Evolutionary conservation across 2,113 vertebrate genomes (phyloP).

Genomic region (Mus musculus): DNA sequence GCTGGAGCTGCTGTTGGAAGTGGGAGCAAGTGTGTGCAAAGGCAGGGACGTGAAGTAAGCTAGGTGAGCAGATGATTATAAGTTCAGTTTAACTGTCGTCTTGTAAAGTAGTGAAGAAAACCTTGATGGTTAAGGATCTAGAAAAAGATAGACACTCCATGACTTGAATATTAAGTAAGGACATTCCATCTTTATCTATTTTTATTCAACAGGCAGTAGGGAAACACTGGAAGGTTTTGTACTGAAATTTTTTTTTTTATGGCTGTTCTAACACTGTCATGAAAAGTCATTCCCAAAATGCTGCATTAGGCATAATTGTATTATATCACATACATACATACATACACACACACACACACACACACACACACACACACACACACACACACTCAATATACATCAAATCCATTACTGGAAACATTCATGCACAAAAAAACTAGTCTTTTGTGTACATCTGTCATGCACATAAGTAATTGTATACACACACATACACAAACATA

Average conservation of each 20-base stretch:
- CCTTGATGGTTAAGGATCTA: background rate
- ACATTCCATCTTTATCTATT: background rate
- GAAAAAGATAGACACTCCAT: background rate
- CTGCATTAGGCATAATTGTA: background rate
- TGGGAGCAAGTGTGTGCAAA: background rate
- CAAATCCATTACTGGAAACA: background rate
- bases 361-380: no score
- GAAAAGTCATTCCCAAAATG: constrained; percentile 1
- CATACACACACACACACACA: no score
- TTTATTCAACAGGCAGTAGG: background rate
- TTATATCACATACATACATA: background rate
- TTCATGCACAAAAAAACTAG: background rate
- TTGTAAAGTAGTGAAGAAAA: background rate
- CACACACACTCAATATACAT: background rate
- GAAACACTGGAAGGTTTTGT: background rate
- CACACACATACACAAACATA: background rate
- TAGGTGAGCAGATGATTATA: background rate
- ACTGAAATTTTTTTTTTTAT: background rate
- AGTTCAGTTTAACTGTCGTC: background rate
- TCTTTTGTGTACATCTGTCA: background rate
- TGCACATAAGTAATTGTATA: background rate
- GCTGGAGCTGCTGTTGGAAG: background rate
- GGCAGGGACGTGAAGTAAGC: background rate
- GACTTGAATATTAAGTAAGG: background rate
- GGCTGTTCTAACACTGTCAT: background rate